Evolutionary conservation across 2,797 vertebrate genomes (phyloP).

Genomic region (Sebastes melanostomus): DNA sequence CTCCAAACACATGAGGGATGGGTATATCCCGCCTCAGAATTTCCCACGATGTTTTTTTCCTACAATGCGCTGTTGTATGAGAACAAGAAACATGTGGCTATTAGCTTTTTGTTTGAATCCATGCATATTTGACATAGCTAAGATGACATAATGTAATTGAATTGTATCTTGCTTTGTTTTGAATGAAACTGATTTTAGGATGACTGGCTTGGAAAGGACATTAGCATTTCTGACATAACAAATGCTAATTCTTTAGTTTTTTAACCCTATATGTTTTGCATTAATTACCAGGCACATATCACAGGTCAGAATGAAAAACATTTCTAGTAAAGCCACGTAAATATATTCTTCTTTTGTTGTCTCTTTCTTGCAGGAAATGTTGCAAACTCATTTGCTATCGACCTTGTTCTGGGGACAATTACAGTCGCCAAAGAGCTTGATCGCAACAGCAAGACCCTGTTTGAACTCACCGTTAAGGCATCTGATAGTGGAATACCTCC

Average conservation of each 20-base stretch:
- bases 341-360: constrained; percentile 24
- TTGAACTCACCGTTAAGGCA: constrained; percentile 91
- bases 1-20: constrained; percentile 70
- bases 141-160: constrained; percentile 78
- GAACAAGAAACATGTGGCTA: constrained; percentile 62
- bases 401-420: constrained; percentile 91
- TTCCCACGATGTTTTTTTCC: constrained; percentile 79
- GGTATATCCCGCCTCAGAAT: constrained; percentile 74
- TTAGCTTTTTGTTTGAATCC: constrained; percentile 70
- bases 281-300: background rate
- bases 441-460: constrained; percentile 86
- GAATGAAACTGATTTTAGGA: constrained; percentile 48
- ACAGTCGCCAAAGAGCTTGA: constrained; percentile 93
- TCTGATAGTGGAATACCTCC: constrained; percentile 89
- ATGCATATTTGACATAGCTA: constrained; percentile 84
- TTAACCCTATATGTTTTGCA: background rate
- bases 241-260: background rate
- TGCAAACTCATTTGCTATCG: constrained; percentile 92
- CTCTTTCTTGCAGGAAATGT: constrained; percentile 87
- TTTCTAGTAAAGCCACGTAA: background rate
- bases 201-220: constrained; percentile 41
- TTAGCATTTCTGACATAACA: constrained; percentile 35
- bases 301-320: constrained; percentile 9
- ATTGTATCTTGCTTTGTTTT: constrained; percentile 75
- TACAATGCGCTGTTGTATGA: constrained; percentile 72